These are phyloP conservation scores for Syrmaticus mikado DNA, from an alignment of 2,113 vertebrate species.

Conservation along the genomic window DNA sequence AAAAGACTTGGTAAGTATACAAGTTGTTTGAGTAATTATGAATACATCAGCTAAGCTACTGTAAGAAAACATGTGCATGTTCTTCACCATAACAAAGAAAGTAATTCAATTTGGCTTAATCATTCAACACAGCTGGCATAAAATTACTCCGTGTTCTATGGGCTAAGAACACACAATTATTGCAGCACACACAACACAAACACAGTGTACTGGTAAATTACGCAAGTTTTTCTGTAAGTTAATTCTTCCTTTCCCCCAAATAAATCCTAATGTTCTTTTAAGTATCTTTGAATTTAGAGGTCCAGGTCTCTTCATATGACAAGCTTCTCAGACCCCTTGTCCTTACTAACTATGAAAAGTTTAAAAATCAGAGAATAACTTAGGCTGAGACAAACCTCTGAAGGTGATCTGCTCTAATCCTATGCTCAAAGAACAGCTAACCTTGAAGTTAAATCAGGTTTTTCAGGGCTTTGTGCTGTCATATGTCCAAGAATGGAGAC, in stretches of 20 bases:
- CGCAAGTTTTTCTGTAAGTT: not conserved
- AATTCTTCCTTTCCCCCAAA: not conserved
- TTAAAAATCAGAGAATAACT: not conserved
- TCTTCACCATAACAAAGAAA: not conserved
- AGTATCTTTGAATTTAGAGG: not conserved
- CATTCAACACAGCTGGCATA: not conserved
- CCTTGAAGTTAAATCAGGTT: not conserved
- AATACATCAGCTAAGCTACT: not conserved
- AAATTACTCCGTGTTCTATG: not conserved
- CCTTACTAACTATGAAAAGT: not conserved
- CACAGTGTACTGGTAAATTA: not conserved
- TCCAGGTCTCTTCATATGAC: not conserved
- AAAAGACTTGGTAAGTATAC: rapidly evolving
- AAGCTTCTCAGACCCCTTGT: not conserved
- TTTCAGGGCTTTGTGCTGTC: not conserved
- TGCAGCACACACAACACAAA: not conserved
- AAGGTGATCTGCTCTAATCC: not conserved
- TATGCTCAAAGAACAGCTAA: not conserved
- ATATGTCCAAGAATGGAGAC: not conserved
- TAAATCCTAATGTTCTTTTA: not conserved
- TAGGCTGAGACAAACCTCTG: not conserved
- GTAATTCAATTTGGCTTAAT: not conserved
- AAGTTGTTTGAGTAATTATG: not conserved
- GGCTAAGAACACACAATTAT: not conserved
- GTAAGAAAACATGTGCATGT: not conserved